Base-by-base conservation (phyloP, 2,888 invertebrate genomes). In the Junonia oenone region DNA sequence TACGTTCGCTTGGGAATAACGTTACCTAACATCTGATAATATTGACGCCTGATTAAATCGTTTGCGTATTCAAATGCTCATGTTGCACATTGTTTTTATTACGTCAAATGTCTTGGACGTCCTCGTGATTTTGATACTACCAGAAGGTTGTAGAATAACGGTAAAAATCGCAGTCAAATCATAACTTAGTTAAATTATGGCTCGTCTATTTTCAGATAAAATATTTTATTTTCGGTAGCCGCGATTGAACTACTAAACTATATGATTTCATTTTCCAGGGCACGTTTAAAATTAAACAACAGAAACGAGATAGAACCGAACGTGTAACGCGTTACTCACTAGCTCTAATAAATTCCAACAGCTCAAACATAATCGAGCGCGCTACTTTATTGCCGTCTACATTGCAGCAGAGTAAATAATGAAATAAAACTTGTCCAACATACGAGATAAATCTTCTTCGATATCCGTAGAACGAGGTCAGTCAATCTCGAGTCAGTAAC, bases 391-490 rank as follows among this genome's bases (percentile, higher is more conserved):
- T 43, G 45, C 45, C 46, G 54, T 43, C 31, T 46, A 37, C 56
- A 45, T 47, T 17, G 54, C 56, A 55, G 14, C 27, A 45, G 45
- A 38, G 57, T 48, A 52, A 57, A 61, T 60, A 65, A 66, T 61
- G 58, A 59, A 60, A 63, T 62, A 59, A 58, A 63, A 60, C 64
- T 50, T 60, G 52, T 58, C 58, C 52, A 53, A 55, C 63, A 58
- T 54, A 65, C 47, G 61, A 60, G 60, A 68, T 68, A 69, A 68
- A 67, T 68, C 66, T 68, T 66, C 65, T 62, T 61, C 62, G 73
- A 74, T 75, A 71, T 71, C 69, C 66, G 68, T 69, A 69, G 74
- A 77, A 77, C 75, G 72, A 73, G 75, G 75, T 71, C 76, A 74
- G 75, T 68, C 71, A 69, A 70, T 75, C 63, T 69, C 68, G 72